Percentiles rank a stretch among this genome's conserved stretches.
Conservation (phyloP, 1,140 invertebrate genomes). For the Schlechtendalia chinensis region DNA sequence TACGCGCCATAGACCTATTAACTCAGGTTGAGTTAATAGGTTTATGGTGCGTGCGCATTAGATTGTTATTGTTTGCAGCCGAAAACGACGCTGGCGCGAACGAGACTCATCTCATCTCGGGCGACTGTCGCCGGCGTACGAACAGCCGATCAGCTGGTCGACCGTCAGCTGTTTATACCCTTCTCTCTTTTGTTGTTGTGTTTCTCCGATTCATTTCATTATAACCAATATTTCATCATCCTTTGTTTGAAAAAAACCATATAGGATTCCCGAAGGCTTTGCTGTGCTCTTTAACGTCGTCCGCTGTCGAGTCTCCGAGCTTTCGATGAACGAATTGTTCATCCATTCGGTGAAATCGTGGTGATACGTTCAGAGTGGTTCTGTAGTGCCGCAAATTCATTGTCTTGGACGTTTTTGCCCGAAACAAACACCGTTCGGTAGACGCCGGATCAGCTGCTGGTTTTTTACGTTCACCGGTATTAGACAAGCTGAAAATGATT, state of each 20-base stretch:
- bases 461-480: conserved; percentile 32
- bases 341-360: neutral
- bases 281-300: neutral
- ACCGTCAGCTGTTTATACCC: conserved; percentile 20
- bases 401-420: neutral
- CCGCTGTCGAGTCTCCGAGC: neutral
- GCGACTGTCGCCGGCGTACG: too few species aligned
- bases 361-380: neutral
- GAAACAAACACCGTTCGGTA: neutral
- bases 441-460: neutral
- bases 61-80: too few species aligned
- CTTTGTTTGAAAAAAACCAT: conserved; percentile 33
- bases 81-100: too few species aligned
- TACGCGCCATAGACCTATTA: too few species aligned
- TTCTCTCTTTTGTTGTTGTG: conserved; percentile 45
- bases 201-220: neutral
- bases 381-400: neutral
- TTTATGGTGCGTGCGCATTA: too few species aligned
- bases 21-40: too few species aligned
- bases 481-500: conserved; percentile 12
- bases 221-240: conserved; percentile 46
- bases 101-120: too few species aligned
- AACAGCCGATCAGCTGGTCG: conserved; percentile 22
- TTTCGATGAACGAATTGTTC: neutral
- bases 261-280: neutral